These are phyloP conservation scores for Penaeus indicus DNA, from an alignment of 1,140 invertebrate genomes.

Conservation along the genomic window DNA sequence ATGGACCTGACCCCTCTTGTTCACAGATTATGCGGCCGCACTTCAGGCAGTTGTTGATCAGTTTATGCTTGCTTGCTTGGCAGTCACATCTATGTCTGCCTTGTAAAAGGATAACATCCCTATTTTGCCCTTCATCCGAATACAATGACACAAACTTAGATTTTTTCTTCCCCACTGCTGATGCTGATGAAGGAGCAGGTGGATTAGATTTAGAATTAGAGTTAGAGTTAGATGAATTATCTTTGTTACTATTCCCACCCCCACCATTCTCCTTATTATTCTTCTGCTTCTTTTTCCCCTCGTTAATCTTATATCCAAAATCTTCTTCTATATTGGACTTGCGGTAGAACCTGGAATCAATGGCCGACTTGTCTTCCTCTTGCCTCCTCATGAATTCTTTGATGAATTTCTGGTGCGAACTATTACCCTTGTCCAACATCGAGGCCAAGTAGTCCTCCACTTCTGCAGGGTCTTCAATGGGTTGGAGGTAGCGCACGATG, in stretches of 20 bases:
- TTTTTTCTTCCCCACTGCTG: slow-evolving; percentile 77
- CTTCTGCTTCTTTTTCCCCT: slow-evolving; percentile 62
- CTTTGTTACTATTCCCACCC: slow-evolving; percentile 47
- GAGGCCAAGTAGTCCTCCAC: slow-evolving; percentile 71
- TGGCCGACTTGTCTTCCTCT: slow-evolving; percentile 48
- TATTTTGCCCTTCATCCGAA: slow-evolving; percentile 78
- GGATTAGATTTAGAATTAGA: background rate
- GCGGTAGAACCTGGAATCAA: slow-evolving; percentile 60
- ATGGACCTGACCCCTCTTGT: slow-evolving; percentile 97
- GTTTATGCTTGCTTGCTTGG: slow-evolving; percentile 88
- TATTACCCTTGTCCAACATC: slow-evolving; percentile 69
- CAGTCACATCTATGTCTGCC: slow-evolving; percentile 88
- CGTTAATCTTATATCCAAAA: slow-evolving; percentile 27
- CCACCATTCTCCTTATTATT: slow-evolving; percentile 57
- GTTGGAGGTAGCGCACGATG: slow-evolving; percentile 69
- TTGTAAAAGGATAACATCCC: slow-evolving; percentile 78
- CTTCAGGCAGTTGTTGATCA: slow-evolving; percentile 93
- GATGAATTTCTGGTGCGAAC: slow-evolving; percentile 69
- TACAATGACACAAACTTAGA: slow-evolving; percentile 83
- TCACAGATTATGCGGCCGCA: slow-evolving; percentile 96
- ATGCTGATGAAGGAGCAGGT: background rate
- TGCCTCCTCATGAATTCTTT: slow-evolving; percentile 68
- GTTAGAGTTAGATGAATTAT: slow-evolving; percentile 51
- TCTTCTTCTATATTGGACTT: slow-evolving; percentile 62
- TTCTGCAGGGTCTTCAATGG: slow-evolving; percentile 69